Percentiles rank a stretch among this genome's conserved stretches.
Conservation (phyloP, 2,797 vertebrate species). For the Mus spretus region DNA sequence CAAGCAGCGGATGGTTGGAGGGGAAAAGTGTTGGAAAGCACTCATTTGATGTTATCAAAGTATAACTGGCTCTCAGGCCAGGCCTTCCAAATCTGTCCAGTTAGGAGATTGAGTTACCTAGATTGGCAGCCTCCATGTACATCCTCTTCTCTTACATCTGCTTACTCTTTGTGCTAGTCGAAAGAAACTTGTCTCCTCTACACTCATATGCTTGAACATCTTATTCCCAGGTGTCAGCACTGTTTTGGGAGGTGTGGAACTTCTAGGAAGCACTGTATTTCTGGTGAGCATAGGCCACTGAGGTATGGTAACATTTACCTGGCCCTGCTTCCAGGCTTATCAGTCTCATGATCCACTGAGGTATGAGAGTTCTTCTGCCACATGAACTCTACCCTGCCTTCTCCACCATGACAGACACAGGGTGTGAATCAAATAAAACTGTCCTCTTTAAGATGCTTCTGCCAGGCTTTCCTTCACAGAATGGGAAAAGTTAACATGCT, state of each 20-base stretch:
- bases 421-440: background rate
- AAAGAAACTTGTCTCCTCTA: background rate
- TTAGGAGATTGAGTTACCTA: background rate
- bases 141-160: background rate
- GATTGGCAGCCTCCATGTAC: background rate
- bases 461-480: background rate
- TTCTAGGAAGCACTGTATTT: background rate
- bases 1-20: background rate
- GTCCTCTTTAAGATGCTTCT: background rate
- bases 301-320: background rate
- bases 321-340: background rate
- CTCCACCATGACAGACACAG: too few species aligned
- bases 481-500: background rate
- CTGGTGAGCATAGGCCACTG: background rate
- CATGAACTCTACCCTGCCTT: background rate
- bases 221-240: background rate
- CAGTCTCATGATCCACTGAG: background rate
- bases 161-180: background rate
- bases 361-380: background rate
- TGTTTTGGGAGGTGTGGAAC: background rate
- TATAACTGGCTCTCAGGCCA: background rate
- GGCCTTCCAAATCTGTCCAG: background rate
- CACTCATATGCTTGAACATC: too few species aligned
- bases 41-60: slow-evolving; percentile 49
- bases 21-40: background rate